phyloP scores from a whole-genome alignment of 2,888 invertebrate species.

The Thecophora atra region DNA sequence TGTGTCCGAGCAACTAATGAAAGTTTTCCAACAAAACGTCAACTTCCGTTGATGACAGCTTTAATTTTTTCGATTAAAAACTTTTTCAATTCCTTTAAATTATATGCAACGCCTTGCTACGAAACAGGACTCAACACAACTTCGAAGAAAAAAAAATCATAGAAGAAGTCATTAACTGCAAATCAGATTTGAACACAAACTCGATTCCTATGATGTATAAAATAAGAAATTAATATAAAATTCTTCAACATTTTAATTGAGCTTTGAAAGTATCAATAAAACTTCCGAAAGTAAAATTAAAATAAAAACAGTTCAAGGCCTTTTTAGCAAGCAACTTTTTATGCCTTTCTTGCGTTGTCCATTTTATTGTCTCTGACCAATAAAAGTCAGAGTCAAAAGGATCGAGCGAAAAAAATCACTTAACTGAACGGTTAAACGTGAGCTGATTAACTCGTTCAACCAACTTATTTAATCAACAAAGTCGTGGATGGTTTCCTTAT shows the following conservation, averaged over 20 bases:
- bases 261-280: too few species aligned
- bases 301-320: too few species aligned
- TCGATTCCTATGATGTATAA: not conserved
- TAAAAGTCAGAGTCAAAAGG: not conserved
- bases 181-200: not conserved
- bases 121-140: not conserved
- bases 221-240: too few species aligned
- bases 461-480: too few species aligned
- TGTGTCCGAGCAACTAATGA: not conserved
- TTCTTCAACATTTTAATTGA: too few species aligned
- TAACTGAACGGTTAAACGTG: not conserved
- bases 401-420: not conserved
- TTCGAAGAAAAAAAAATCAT: not conserved
- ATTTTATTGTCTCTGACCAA: not conserved
- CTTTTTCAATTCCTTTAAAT: slow-evolving; percentile 36
- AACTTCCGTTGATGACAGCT: slow-evolving; percentile 43
- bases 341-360: too few species aligned
- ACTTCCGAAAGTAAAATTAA: too few species aligned
- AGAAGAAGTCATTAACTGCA: not conserved
- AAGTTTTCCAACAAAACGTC: slow-evolving; percentile 36
- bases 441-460: not conserved
- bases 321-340: too few species aligned
- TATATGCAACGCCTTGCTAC: slow-evolving; percentile 18
- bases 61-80: slow-evolving; percentile 42
- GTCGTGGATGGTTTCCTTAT: too few species aligned